Conservation (phyloP, 2,888 invertebrate species). For the Dynastes grantii region DNA sequence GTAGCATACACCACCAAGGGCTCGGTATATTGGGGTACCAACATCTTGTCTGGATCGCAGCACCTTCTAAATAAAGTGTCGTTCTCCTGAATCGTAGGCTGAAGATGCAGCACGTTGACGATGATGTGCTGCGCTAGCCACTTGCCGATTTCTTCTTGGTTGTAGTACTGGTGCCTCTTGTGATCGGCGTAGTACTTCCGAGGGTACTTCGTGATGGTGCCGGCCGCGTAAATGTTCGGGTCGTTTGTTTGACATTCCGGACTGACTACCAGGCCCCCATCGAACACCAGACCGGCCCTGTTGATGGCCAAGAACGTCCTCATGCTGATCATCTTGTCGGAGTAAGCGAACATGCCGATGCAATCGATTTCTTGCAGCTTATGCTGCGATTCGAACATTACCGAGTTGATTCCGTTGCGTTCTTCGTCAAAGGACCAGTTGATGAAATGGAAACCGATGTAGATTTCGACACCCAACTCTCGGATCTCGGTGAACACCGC, state of each 20-base stretch:
- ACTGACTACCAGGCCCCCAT: slow-evolving; percentile 75
- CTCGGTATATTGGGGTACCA: slow-evolving; percentile 65
- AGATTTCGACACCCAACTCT: slow-evolving; percentile 59
- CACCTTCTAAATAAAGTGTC: slow-evolving; percentile 27
- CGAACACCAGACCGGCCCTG: slow-evolving; percentile 71
- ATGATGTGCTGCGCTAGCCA: slow-evolving; percentile 34
- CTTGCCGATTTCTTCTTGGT: slow-evolving; percentile 48
- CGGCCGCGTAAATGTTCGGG: slow-evolving; percentile 75
- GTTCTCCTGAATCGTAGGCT: slow-evolving; percentile 22
- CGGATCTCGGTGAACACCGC: slow-evolving; percentile 59
- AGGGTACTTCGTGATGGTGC: slow-evolving; percentile 75
- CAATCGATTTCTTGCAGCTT: slow-evolving; percentile 60
- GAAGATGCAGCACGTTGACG: slow-evolving; percentile 40
- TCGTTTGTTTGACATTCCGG: slow-evolving; percentile 76
- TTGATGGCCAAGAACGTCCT: slow-evolving; percentile 72
- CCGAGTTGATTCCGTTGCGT: slow-evolving; percentile 65
- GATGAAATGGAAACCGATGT: slow-evolving; percentile 62
- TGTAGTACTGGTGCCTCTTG: slow-evolving; percentile 68
- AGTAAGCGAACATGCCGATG: slow-evolving; percentile 64
- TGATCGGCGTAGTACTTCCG: slow-evolving; percentile 71
- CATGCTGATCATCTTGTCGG: slow-evolving; percentile 61
- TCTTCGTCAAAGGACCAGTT: slow-evolving; percentile 62
- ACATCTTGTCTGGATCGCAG: slow-evolving; percentile 52
- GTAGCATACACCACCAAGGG: slow-evolving; percentile 70
- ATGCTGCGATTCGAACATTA: slow-evolving; percentile 63